Evolutionary conservation across 2,113 vertebrate species (phyloP), one percentile per base, ranked within the genome.

Genomic region (Dipodomys ordii): DNA sequence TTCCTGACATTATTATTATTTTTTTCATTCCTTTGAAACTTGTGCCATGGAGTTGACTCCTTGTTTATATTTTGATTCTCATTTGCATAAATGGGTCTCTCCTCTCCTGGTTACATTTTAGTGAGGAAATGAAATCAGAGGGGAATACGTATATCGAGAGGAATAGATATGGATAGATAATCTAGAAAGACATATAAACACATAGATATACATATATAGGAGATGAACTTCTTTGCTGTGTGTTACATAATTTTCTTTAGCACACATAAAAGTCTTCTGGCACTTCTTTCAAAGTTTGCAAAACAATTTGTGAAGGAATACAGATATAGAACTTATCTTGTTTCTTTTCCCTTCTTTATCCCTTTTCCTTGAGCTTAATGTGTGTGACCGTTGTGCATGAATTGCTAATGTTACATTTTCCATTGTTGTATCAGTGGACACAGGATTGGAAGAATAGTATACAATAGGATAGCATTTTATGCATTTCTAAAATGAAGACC

Each of bases 51-150:
- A 74, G 91, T 91, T 92, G 71, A 94, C 90, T 97, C 90, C 88
- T 94, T 81, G 78, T 84, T 97, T 93, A 80, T 87, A 10, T 90
- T 97, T 97, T 87, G 72, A 53, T 44, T 96, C 46, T 49, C 65
- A 95, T 93, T 95, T 80, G 44, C 11, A 4, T 94, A 90, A 94
- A 78, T 18, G 7, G 25, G 27, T 88, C n/a, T 96, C 82, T 95
- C 71, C 76, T n/a, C 15, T 74, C 32, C 53, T 78, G 25, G 92
- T n/a, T 84, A 62, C 39, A 87, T 10, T 73, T 72, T 78, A 92
- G 84, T 53, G 32, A 87, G 32, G 81, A 62, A 85, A 90, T 46
- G 12, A 96, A 97, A 87, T 44, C 88, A 80, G 0, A 3, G 20
- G 28, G 2, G 2, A 90, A 68, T 27, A 39, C 39, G 39, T 39